These are phyloP conservation scores for Cyclargus thomasi DNA, from an alignment of 1,140 invertebrate genomes.

Conservation along the genomic window DNA sequence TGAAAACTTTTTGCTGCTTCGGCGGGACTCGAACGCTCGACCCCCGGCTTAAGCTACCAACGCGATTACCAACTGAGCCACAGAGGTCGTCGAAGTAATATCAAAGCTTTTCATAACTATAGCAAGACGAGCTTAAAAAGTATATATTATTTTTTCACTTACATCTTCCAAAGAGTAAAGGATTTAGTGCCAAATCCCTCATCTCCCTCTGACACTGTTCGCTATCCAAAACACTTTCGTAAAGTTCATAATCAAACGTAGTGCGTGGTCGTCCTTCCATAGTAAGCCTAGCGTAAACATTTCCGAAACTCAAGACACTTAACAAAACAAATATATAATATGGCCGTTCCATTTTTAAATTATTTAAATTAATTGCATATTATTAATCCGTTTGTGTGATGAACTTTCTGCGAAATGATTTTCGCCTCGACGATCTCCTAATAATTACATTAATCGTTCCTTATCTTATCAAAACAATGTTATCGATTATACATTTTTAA, in stretches of 20 bases:
- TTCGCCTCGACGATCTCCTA: background rate
- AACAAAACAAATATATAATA: slow-evolving; percentile 20
- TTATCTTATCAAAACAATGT: slow-evolving; percentile 6
- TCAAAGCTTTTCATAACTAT: no score
- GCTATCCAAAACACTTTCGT: slow-evolving; percentile 39
- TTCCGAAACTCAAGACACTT: slow-evolving; percentile 19
- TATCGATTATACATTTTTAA: background rate
- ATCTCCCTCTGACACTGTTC: slow-evolving; percentile 37
- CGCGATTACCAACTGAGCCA: no score
- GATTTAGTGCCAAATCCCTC: slow-evolving; percentile 25
- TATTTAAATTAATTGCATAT: slow-evolving; percentile 2
- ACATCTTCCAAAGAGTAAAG: slow-evolving; percentile 31
- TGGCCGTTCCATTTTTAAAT: background rate
- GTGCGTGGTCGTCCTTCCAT: slow-evolving; percentile 21
- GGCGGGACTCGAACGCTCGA: no score
- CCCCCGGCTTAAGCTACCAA: no score
- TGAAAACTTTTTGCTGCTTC: no score
- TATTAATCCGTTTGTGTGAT: background rate
- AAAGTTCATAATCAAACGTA: slow-evolving; percentile 38
- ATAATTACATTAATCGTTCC: background rate
- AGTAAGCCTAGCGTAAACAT: slow-evolving; percentile 16
- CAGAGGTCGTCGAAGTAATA: no score
- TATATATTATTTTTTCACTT: slow-evolving; percentile 26
- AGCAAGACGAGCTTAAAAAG: no score
- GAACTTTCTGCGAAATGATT: background rate